Evolutionary conservation across 2,888 invertebrate species (phyloP), one percentile per base, ranked within the genome.

Genomic region (Trachelus tabidus): DNA sequence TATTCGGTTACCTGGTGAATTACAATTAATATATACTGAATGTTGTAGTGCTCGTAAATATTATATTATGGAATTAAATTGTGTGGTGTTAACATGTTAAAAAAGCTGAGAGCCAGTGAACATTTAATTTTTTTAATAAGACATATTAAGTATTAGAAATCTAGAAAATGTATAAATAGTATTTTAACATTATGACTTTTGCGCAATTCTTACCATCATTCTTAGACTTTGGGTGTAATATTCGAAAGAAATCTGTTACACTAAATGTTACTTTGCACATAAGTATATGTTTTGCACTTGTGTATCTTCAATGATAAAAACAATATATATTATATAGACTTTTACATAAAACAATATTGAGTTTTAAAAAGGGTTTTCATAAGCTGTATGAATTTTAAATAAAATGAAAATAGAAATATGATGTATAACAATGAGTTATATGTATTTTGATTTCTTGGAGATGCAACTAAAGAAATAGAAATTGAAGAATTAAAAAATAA

Each of bases 1-100:
- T 85, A 79, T 85, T 83, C 84, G 81, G 85, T 85, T 82, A 78
- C 79, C 77, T 30, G 78, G 34, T 34, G 6, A 56, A 23, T 56
- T 40, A 23, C 56, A 56, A 23, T 56, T 56, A 56, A 23, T 56
- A 56, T 56, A 56, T 56, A 56, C 9, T 23, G 23, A 23, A 56
- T 56, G 9, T 56, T 56, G 23, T 56, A 23, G 56, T 23, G 56
- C 56, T 56, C 1, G 23, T 56, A 56, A 9, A 56, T 56, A 23
- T 56, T 56, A 56, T 56, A 23, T 23, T 56, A 56, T 56, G 9
- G 15, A 56, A 23, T 56, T 56, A 56, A 9, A 56, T 56, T 56
- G 6, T 40, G 40, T 40, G 6, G 1, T 40, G 15, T 40, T 40
- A 40, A 40, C 9, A 6, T 40, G 23, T 23, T 40, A 23, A 1